These are phyloP conservation scores for Melanotaenia maccullochi DNA, from an alignment of 2,797 vertebrate genomes.

Conservation along the genomic window DNA sequence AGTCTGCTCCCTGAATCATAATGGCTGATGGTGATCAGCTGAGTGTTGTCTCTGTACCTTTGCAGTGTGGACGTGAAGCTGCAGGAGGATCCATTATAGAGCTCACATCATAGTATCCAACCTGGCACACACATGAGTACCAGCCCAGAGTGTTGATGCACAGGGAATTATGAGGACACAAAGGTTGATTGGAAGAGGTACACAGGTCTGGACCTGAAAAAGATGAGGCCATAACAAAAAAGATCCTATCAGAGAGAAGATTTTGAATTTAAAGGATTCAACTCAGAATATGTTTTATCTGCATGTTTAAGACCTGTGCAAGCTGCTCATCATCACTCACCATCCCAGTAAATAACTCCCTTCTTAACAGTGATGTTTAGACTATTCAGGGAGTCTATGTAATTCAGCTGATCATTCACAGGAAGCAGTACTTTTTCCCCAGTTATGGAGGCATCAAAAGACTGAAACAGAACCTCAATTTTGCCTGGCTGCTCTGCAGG, in stretches of 20 bases:
- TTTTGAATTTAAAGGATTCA: background rate
- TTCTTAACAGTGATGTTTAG: conserved; percentile 43
- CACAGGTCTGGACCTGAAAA: conserved; percentile 74
- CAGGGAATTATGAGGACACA: conserved; percentile 65
- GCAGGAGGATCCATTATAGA: conserved; percentile 9
- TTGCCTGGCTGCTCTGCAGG: conserved; percentile 36
- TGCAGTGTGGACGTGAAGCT: conserved; percentile 57
- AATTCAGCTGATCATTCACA: conserved; percentile 39
- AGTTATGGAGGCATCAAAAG: conserved; percentile 41
- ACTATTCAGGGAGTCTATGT: conserved; percentile 48
- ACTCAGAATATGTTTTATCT: background rate
- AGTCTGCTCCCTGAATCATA: too few relatives aligned
- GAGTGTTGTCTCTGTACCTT: conserved; percentile 52
- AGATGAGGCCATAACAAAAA: background rate
- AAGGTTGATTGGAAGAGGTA: background rate
- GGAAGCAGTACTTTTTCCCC: conserved; percentile 31
- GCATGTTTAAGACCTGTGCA: background rate
- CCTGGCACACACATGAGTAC: conserved; percentile 69
- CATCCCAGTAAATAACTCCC: conserved; percentile 68
- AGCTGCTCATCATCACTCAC: conserved; percentile 38
- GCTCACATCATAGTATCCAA: conserved; percentile 71
- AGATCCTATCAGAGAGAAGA: background rate
- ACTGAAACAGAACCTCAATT: conserved; percentile 52
- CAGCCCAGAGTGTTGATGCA: conserved; percentile 79
- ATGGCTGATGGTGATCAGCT: too few relatives aligned